phyloP scores from a whole-genome alignment of 2,797 vertebrate species.

The Chelonia mydas region DNA sequence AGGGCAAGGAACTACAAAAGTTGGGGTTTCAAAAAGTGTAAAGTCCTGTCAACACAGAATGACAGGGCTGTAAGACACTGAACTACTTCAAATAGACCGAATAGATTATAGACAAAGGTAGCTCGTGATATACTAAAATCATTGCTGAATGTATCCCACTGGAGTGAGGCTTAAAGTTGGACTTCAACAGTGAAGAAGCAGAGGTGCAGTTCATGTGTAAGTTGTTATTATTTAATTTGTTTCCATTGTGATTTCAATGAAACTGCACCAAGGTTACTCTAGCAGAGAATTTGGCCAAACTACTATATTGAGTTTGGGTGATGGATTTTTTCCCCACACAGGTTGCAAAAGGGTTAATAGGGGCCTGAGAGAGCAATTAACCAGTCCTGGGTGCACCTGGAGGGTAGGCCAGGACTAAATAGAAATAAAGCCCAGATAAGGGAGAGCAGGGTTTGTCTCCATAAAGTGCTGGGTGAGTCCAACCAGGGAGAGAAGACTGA shows the following conservation, averaged over 20 bases:
- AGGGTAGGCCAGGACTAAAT: no score
- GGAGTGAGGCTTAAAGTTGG: background rate
- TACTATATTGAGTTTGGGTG: conserved; percentile 8
- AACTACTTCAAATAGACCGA: background rate
- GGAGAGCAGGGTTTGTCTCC: no score
- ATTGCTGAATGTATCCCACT: background rate
- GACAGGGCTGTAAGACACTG: conserved; percentile 10
- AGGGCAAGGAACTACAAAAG: no score
- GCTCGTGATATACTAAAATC: background rate
- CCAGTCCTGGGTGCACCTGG: no score
- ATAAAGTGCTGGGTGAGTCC: no score
- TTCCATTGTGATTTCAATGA: background rate
- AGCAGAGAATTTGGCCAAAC: background rate
- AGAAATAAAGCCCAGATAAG: no score
- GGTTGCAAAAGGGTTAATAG: no score
- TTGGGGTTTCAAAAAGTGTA: background rate
- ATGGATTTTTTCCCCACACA: background rate
- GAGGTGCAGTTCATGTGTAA: background rate
- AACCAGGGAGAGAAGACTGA: no score
- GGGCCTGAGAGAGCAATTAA: no score
- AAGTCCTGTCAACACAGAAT: background rate
- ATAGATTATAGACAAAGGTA: background rate
- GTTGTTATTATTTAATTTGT: background rate
- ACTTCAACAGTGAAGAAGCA: background rate
- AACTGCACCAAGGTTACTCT: background rate